Evolutionary conservation across 2,888 invertebrate species (phyloP), one percentile per base, ranked within the genome.

Genomic region (Mechanitis messenoides): DNA sequence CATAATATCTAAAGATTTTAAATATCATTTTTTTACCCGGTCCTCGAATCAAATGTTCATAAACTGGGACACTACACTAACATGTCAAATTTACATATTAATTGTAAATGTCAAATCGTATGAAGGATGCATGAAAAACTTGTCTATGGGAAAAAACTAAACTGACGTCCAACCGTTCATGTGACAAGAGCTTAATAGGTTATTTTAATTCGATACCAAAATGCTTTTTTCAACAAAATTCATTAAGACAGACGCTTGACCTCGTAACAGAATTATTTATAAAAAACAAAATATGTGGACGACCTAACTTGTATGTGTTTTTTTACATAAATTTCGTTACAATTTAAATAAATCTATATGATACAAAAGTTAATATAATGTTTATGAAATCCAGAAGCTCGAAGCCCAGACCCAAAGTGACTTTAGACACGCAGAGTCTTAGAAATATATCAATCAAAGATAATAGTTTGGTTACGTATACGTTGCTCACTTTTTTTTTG

Each of bases 121-220:
- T 70, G 68, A 66, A 57, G 58, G 62, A 58, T 68, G 61, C 62
- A 63, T 66, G 64, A 64, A 66, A 62, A 56, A 60, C 56, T 57
- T 53, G 45, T 56, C 61, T 55, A 47, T 68, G 82, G 84, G 83
- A 85, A 82, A 84, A 84, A 79, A 77, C 77, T 54, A 74, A 76
- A 68, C 68, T 74, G 77, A 84, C 84, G 80, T 71, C 78, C 85
- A 85, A 86, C 87, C 81, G 75, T 70, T 73, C 75, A 70, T 76
- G 68, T 85, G 88, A 88, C 87, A 76, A 79, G 78, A 71, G 73
- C 67, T 75, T 87, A 86, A 87, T 87, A 71, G 84, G 84, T 79
- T 85, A 85, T 85, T 84, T 83, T 81, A 86, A 85, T 84, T 79
- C 74, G 66, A 74, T 69, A 73, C 71, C 74, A 75, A 68, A 50